Evolutionary conservation across 1,140 invertebrate species (phyloP), one percentile per base, ranked within the genome.

Genomic region (Rhyacophila brunnea): DNA sequence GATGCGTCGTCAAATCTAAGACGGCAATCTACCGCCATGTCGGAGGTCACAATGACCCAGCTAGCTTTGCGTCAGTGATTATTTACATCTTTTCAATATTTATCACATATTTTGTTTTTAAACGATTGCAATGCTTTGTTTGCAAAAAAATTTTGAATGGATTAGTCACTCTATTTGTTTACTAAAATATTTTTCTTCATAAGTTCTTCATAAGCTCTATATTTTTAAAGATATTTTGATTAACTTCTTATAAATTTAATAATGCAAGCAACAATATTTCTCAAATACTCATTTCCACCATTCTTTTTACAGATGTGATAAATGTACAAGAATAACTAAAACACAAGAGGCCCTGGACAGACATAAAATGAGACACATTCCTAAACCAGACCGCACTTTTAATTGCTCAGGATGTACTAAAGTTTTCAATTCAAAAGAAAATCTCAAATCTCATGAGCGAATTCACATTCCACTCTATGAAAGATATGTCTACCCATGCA

Each of bases 401-500:
- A 65, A 58, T 40, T 79, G 77, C 63, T 54, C 66, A 0, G 68
- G 68, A 2, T 79, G 77, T 64, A 67, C 75, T 18, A 79, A 78
- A 66, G 68, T 73, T 28, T 79, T 77, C 44, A 74, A 66, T 52
- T 68, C 71, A 7, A 77, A 75, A 46, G 77, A 78, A 28, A 69
- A 69, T 10, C 65, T 78, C 38, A 77, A 75, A 65, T 80, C 75
- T 13, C 76, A 78, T 46, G 72, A 73, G 60, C 71, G 66, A 46
- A 75, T 74, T 1, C 77, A 80, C 44, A 75, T 80, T 64, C 76
- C 77, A 0, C 71, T 78, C 47, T 74, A 77, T 49, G 72, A 78
- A 52, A 72, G 77, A 60, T 78, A 78, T 59, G 73, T 75, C 65
- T 77, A 74, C 63, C 68, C 69, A 4, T 79, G 77, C 65, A 71